These are phyloP conservation scores for Dicaeum eximium DNA, from an alignment of 2,113 vertebrate species.

Conservation along the genomic window DNA sequence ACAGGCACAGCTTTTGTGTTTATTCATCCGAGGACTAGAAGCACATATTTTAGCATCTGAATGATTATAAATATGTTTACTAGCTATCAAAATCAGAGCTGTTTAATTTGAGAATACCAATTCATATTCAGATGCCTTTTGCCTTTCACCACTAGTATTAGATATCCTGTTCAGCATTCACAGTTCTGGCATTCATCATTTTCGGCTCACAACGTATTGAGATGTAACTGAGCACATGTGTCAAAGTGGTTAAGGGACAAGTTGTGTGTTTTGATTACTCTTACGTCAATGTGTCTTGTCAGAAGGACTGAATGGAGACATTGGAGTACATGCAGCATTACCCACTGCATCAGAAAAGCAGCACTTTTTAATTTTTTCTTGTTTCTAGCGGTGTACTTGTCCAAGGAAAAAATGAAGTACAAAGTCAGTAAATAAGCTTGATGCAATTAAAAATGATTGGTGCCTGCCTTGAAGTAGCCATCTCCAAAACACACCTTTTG, in stretches of 20 bases:
- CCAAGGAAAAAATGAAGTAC: neutral
- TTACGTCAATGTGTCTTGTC: neutral
- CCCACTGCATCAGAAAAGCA: neutral
- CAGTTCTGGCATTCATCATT: neutral
- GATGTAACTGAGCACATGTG: neutral
- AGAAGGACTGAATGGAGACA: neutral
- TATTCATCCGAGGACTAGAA: constrained; percentile 50
- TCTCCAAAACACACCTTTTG: neutral
- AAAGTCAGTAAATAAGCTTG: neutral
- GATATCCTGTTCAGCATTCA: neutral
- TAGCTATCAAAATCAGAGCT: constrained; percentile 61
- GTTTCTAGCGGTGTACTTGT: neutral
- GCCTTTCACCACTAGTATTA: constrained; percentile 5
- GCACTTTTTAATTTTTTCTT: neutral
- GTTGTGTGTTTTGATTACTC: neutral
- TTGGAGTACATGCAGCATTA: neutral
- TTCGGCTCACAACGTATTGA: neutral
- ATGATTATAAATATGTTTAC: constrained; percentile 59
- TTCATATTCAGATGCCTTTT: constrained; percentile 56
- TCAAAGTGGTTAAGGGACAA: neutral
- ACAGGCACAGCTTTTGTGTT: constrained; percentile 54
- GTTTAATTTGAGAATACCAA: constrained; percentile 53
- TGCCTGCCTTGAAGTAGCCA: neutral
- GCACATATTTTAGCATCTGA: constrained; percentile 61
- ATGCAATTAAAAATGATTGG: neutral